phyloP scores from a whole-genome alignment of 2,113 vertebrate species.

The Calidris pygmaea region DNA sequence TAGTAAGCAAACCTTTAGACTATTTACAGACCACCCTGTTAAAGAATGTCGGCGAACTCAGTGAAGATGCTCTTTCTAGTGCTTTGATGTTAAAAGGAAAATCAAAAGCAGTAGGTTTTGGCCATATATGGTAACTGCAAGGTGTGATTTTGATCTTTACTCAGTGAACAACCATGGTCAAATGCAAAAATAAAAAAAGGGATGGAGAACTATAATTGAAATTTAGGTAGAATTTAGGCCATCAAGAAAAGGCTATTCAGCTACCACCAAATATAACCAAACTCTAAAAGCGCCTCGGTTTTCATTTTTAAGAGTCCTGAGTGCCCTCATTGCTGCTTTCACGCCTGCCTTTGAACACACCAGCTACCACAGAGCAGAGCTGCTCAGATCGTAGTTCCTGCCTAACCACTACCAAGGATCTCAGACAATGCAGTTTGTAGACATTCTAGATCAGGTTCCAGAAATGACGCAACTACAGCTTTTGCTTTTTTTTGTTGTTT shows the following conservation, averaged over 20 bases:
- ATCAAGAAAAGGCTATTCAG: not conserved
- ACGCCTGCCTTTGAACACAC: not conserved
- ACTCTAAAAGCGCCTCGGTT: not conserved
- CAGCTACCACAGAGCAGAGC: not conserved
- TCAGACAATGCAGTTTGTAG: not conserved
- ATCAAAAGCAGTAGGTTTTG: conserved; percentile 47
- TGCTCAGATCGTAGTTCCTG: not conserved
- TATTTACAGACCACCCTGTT: conserved; percentile 74
- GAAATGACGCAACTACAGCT: not conserved
- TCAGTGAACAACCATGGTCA: not conserved
- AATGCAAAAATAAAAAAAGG: not conserved
- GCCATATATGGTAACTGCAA: conserved; percentile 67
- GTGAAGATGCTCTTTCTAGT: conserved; percentile 66
- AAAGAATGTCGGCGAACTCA: conserved; percentile 61
- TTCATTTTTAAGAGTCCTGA: not conserved
- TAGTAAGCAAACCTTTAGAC: conserved; percentile 69
- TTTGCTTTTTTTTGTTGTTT: rapidly evolving
- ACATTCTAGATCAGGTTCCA: not conserved
- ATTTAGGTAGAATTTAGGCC: not conserved
- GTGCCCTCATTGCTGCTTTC: not conserved
- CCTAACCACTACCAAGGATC: not conserved
- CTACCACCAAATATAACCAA: not conserved
- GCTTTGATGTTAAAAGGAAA: conserved; percentile 63
- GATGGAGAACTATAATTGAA: not conserved
- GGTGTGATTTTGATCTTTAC: conserved; percentile 61